Conservation (phyloP, 37 sponge, comb jelly and placozoan species). For the Aphrocallistes beatrix region DNA sequence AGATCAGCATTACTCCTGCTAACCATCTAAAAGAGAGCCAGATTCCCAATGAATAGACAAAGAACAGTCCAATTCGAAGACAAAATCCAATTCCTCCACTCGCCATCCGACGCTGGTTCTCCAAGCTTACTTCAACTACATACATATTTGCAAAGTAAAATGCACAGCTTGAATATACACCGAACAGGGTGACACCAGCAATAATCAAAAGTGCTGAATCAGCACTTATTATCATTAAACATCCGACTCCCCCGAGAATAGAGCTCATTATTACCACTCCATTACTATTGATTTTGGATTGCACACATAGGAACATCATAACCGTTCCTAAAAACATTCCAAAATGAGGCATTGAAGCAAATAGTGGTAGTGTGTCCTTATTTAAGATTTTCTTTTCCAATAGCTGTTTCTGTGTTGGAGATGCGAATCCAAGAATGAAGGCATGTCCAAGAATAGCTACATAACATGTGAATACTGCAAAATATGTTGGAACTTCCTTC, state of each 20-base stretch:
- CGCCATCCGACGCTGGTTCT: neutral
- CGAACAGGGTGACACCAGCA: neutral
- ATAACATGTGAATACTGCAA: neutral
- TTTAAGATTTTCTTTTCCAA: neutral
- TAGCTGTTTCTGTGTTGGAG: constrained; percentile 11
- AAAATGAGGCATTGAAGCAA: neutral
- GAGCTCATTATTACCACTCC: neutral
- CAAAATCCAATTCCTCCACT: neutral
- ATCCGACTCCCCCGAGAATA: neutral
- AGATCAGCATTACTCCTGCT: neutral
- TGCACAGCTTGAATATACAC: neutral
- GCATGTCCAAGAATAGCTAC: neutral
- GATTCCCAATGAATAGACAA: neutral
- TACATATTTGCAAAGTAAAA: neutral
- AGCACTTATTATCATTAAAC: neutral
- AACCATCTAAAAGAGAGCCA: neutral
- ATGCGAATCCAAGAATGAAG: neutral
- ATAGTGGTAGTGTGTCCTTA: neutral
- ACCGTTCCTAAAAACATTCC: neutral
- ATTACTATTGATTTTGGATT: neutral
- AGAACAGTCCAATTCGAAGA: neutral
- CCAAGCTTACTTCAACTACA: neutral
- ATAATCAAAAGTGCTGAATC: neutral
- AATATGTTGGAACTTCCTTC: neutral
- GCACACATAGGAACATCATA: neutral